A percentile compares a stretch with the other conserved stretches of the same genome.
These are phyloP conservation scores for Cephus runcator DNA, from an alignment of 2,888 invertebrate species.

Conservation along the genomic window DNA sequence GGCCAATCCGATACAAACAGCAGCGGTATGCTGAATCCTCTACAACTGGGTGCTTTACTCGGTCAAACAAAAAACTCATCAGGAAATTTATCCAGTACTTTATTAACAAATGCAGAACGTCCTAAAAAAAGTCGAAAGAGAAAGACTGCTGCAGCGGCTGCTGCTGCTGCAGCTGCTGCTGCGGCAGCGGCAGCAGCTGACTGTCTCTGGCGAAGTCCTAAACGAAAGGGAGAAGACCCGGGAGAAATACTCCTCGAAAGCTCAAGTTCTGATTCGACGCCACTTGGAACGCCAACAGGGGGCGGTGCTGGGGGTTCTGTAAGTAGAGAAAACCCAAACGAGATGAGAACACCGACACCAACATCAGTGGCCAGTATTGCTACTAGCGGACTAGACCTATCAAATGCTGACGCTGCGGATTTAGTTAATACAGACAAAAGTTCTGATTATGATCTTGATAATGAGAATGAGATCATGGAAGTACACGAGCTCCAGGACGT, in stretches of 20 bases:
- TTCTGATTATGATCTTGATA: slow-evolving; percentile 72
- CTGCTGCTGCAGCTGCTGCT: neutral
- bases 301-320: slow-evolving; percentile 14
- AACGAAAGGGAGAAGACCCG: slow-evolving; percentile 70
- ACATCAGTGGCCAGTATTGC: slow-evolving; percentile 60
- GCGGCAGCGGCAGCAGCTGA: slow-evolving; percentile 57
- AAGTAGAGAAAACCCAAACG: slow-evolving; percentile 65
- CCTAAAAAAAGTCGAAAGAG: slow-evolving; percentile 70
- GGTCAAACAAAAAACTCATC: slow-evolving; percentile 52
- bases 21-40: slow-evolving; percentile 58
- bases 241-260: slow-evolving; percentile 72
- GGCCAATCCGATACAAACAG: slow-evolving; percentile 63
- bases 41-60: slow-evolving; percentile 57
- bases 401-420: slow-evolving; percentile 73
- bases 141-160: slow-evolving; percentile 62
- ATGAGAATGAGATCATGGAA: slow-evolving; percentile 69
- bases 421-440: slow-evolving; percentile 67
- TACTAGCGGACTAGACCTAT: slow-evolving; percentile 68
- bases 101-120: slow-evolving; percentile 54
- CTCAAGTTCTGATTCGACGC: slow-evolving; percentile 72
- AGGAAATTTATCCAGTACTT: slow-evolving; percentile 41
- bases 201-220: slow-evolving; percentile 73
- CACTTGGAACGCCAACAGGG: slow-evolving; percentile 68
- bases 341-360: slow-evolving; percentile 67
- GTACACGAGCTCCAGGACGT: slow-evolving; percentile 69